A percentile compares a stretch with the other conserved stretches of the same genome.
Conservation (phyloP, 2,888 invertebrate genomes). For the Limnephilus marmoratus region DNA sequence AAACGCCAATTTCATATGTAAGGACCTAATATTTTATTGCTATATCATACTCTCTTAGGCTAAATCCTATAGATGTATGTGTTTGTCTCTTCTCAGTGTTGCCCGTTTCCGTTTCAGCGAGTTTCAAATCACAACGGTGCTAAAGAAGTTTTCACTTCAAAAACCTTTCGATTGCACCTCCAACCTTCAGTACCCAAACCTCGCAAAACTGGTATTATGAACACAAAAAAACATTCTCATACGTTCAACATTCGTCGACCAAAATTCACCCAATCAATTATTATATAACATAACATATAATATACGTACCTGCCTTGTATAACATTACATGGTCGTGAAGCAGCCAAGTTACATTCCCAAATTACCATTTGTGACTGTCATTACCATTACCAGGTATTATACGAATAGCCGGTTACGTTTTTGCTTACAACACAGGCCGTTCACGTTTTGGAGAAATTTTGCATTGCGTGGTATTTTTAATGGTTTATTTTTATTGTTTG, state of each 20-base stretch:
- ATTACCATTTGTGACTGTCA: not conserved
- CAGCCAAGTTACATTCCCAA: not conserved
- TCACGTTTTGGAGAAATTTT: slow-evolving; percentile 2
- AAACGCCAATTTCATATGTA: too few relatives aligned
- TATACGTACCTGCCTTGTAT: not conserved
- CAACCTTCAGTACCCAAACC: not conserved
- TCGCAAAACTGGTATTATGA: not conserved
- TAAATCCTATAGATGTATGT: too few relatives aligned
- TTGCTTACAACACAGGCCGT: not conserved
- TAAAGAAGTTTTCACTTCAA: too few relatives aligned
- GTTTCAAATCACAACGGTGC: too few relatives aligned
- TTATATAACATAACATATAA: not conserved
- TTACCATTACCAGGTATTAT: not conserved
- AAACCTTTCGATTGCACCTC: not conserved
- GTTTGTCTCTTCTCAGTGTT: too few relatives aligned
- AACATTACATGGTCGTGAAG: not conserved
- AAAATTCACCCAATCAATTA: too few relatives aligned
- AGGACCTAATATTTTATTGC: too few relatives aligned
- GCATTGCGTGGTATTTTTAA: not conserved
- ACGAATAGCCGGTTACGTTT: not conserved
- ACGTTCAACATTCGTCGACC: not conserved
- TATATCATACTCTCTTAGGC: too few relatives aligned
- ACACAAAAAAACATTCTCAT: not conserved
- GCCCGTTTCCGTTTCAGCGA: too few relatives aligned
- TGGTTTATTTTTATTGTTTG: not conserved